Evolutionary conservation across 2,113 vertebrate species (phyloP).

Genomic region (Tragelaphus imberbis): DNA sequence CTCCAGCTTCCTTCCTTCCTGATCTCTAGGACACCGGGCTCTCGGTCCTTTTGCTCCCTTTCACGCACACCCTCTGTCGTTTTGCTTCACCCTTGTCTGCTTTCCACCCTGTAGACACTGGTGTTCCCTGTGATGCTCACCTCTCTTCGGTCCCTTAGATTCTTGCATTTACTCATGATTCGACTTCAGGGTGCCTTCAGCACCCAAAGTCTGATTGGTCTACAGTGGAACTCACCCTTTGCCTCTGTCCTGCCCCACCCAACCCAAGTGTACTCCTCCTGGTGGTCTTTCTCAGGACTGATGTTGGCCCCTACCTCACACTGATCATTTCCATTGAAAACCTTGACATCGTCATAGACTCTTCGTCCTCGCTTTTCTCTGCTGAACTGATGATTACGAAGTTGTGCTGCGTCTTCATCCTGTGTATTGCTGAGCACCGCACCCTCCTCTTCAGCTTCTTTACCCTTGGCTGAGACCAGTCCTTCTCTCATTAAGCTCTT

Average conservation of each 20-base stretch:
- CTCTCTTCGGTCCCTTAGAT: background rate
- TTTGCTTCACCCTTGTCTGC: background rate
- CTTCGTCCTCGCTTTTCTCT: background rate
- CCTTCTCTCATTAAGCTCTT: background rate
- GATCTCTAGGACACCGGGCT: background rate
- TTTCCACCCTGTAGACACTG: fast-evolving
- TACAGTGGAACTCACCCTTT: too few species aligned
- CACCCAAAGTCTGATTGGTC: background rate
- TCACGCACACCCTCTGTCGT: background rate
- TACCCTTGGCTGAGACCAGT: too few species aligned
- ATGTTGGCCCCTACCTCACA: background rate
- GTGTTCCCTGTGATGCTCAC: fast-evolving
- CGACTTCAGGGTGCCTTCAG: fast-evolving
- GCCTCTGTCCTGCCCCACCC: background rate
- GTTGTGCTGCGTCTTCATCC: background rate
- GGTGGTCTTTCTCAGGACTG: background rate
- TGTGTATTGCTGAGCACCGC: fast-evolving
- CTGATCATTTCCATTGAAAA: background rate
- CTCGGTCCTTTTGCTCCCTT: background rate
- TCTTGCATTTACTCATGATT: background rate
- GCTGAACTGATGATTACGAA: background rate
- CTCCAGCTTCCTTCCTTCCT: background rate
- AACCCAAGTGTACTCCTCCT: fast-evolving
- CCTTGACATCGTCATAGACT: fast-evolving
- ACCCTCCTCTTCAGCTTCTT: background rate